These are phyloP conservation scores for Sepioteuthis lessoniana DNA, from an alignment of 2,888 invertebrate genomes.

Conservation along the genomic window DNA sequence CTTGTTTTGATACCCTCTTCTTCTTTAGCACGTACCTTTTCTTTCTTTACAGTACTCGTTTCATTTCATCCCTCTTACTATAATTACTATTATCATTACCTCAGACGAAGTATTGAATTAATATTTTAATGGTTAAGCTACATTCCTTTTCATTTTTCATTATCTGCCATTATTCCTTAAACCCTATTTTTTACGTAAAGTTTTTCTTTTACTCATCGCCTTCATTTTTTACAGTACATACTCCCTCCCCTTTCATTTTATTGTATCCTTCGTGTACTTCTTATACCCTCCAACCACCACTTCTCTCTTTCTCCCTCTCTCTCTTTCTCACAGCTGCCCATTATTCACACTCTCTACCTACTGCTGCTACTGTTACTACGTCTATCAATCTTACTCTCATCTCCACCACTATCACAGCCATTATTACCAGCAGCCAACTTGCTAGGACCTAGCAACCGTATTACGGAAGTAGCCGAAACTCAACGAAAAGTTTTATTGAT, in stretches of 20 bases:
- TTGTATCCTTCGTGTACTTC: too few relatives aligned
- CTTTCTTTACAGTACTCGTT: background rate
- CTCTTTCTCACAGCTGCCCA: background rate
- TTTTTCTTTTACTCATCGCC: background rate
- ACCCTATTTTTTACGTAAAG: background rate
- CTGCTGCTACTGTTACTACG: background rate
- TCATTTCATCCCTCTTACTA: background rate
- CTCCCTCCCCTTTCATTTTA: background rate
- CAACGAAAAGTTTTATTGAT: conserved; percentile 35
- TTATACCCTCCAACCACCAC: too few relatives aligned
- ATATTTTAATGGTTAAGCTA: background rate
- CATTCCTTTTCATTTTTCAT: background rate
- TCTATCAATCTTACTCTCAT: background rate
- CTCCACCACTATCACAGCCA: background rate
- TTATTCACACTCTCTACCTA: too few relatives aligned
- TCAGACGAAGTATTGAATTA: background rate
- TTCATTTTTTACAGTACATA: background rate
- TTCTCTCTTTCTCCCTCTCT: background rate
- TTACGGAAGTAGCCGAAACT: conserved; percentile 43
- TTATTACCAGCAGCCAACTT: background rate
- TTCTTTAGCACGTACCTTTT: background rate
- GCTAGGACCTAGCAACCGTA: conserved; percentile 45
- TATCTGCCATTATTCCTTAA: background rate
- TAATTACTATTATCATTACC: background rate
- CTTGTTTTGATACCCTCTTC: too few relatives aligned